Evolutionary conservation across 2,797 vertebrate genomes (phyloP), one percentile per base, ranked within the genome.

Genomic region (Cuniculus paca): DNA sequence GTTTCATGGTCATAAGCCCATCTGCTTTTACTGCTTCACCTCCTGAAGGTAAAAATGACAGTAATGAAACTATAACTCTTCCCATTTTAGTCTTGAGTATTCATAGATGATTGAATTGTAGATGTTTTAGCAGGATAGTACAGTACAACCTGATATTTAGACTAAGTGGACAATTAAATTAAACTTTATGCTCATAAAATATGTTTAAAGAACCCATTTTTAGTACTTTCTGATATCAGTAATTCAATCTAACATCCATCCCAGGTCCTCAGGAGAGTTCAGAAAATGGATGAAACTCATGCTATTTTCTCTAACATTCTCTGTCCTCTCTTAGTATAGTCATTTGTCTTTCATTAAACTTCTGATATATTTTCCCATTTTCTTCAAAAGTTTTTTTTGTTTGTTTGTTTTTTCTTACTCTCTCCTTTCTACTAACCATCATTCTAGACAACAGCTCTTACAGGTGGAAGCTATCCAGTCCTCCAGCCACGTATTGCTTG

Each of bases 1-100:
- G 98, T 14, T 91, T 99, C 97, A 98, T 99, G 4, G 98, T 99
- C 85, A 99, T 99, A 54, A 98, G 98, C 83, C 99, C 99, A 0
- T 99, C 98, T 16, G 98, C 98, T 95, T 99, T 99, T 97, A 84
- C 98, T 16, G 99, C 99, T 80, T 98, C 97, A 60, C 97, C 97
- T 10, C 81, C 98, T 36, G 99, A 99, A 98, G 99, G 99, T 99
- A 99, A 98, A 96, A 78, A 20, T 87, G 2, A 11, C 10, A 61
- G 34, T 58, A n/a, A 42, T 48, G 39, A 68, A 72, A 60, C 19
- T 24, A 6, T 45, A 70, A 19, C 0, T 52, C 12, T 45, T 88
- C 45, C 19, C 31, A 8, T 7, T 90, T 77, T 78, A 48, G 42
- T 77, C 88, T 56, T 84, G 52, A 70, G 52, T 85, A 61, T 60